phyloP scores from a whole-genome alignment of 1,140 invertebrate species.

The Cydia splendana region DNA sequence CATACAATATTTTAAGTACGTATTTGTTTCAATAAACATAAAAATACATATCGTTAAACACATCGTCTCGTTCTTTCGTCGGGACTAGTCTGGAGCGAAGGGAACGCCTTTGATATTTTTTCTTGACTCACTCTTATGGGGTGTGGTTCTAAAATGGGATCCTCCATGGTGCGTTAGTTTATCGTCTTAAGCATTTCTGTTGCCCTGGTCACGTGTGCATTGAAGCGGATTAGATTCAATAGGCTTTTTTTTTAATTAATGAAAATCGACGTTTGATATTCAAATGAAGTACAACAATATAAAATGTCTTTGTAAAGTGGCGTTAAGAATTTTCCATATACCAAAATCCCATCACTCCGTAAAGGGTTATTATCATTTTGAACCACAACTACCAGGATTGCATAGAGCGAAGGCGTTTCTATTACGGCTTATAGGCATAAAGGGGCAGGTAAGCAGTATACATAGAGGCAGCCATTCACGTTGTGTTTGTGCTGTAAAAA shows the following conservation, averaged over 20 bases:
- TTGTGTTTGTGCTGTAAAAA: conserved; percentile 30
- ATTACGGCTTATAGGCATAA: conserved; percentile 16
- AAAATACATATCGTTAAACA: too few relatives aligned
- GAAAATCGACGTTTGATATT: conserved; percentile 37
- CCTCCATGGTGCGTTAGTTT: not conserved
- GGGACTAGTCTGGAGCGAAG: not conserved
- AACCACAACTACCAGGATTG: conserved; percentile 9
- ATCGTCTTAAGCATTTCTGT: conserved; percentile 20
- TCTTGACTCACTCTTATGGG: not conserved
- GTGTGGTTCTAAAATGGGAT: conserved; percentile 10
- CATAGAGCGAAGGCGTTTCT: conserved; percentile 1
- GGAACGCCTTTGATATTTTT: not conserved
- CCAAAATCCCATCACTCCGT: conserved; percentile 2
- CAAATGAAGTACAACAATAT: conserved; percentile 18
- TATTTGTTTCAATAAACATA: too few relatives aligned
- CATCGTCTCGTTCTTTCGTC: conserved; percentile 5
- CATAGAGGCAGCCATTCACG: not conserved
- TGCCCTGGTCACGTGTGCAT: conserved; percentile 38
- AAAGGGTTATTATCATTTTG: conserved; percentile 29
- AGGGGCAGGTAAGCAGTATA: not conserved
- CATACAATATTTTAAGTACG: too few relatives aligned
- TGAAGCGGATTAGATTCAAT: conserved; percentile 39
- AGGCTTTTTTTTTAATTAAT: conserved; percentile 40
- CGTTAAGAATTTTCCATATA: not conserved
- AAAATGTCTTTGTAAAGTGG: conserved; percentile 3